Evolutionary conservation across 2,113 vertebrate species (phyloP), one percentile per base, ranked within the genome.

Genomic region (Ptychochromis oligacanthus): DNA sequence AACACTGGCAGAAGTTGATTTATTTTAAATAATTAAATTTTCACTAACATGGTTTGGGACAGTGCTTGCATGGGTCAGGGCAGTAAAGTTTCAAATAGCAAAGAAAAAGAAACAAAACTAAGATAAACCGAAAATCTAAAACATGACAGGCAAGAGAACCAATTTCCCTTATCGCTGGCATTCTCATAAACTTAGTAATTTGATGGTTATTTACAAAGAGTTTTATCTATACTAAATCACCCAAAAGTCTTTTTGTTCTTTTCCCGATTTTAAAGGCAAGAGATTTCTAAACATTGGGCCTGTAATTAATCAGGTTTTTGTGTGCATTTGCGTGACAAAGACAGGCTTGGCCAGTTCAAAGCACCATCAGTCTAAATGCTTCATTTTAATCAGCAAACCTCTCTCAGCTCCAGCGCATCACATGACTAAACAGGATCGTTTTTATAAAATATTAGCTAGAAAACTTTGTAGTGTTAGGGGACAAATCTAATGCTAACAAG

Each of bases 241-340:
- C 26, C 31, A 43, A 31, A 28, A 70, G 17, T 2, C 10, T 49
- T 70, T 49, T 2, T 70, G 46, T 49, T 20, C 24, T 70, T 70
- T 52, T 31, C 17, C 43, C 0, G 0, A 20, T 52, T 52, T 72
- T 52, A 72, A 31, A 52, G 17, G 17, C 28, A 31, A 52, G 17
- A 72, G 6, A 46, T 70, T n/a, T 70, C 64, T 28, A 70, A 70
- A 70, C 40, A 49, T 70, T 70, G 49, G 11, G 28, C 24, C 17
- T 52, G 15, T 28, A 49, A 70, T 70, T 70, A 15, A 70, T 70
- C 24, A 28, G 24, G 64, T 0, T 72, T 52, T 52, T 52, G 26
- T 72, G 52, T 72, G 17, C 24, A n/a, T 72, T 28, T 52, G 65
- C 49, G 18, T 0, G 0, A 72, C 22, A 17, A 31, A 0, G 24